Base-by-base conservation (phyloP, 1,140 invertebrate genomes). In the Leptoteleia sp. region DNA sequence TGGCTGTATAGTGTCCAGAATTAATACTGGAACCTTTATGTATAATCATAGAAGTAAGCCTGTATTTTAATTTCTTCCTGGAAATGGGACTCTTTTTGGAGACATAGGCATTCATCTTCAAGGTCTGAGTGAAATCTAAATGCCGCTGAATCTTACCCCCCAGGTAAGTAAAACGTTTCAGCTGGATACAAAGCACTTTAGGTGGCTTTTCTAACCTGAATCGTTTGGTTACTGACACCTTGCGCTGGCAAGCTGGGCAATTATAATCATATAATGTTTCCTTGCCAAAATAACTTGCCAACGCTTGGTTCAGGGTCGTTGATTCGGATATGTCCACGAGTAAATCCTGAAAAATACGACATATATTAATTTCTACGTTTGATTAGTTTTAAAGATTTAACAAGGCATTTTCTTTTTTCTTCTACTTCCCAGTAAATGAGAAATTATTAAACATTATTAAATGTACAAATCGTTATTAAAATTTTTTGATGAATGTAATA, bases 1-100 rank as follows among this genome's bases (percentile, higher is more conserved):
- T 93, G 7, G 96, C 96, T 54, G 98, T 99, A 85, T 99, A 99
- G 90, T 99, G 98, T 0, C 98, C 98, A 89, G 96, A 98, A 87
- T 97, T 96, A 79, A 97, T 96, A 2, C 96, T 97, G 17, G 95
- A 93, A 1, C 98, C 98, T 85, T 99, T 93, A 88, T 99, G 98
- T 15, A 97, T 99, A 8, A 99, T 94, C 84, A 99, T 93, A 43
- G 97, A 96, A 42, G 96, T 95, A 38, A 99, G 90, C 86, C 95
- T 94, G 87, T 99, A 99, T 31, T 89, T 88, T 5, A 95, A 90
- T 77, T 83, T 86, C 17, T 89, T 91, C 57, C 83, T 68, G 11
- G 88, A 80, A 27, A 88, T 85, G 12, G 84, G 86, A 9, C 88
- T 89, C 61, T 91, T 88, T 55, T 88, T 87, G 82, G 90, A 89